phyloP scores from a whole-genome alignment of 1,140 invertebrate genomes.

The Drosophila bifasciata region DNA sequence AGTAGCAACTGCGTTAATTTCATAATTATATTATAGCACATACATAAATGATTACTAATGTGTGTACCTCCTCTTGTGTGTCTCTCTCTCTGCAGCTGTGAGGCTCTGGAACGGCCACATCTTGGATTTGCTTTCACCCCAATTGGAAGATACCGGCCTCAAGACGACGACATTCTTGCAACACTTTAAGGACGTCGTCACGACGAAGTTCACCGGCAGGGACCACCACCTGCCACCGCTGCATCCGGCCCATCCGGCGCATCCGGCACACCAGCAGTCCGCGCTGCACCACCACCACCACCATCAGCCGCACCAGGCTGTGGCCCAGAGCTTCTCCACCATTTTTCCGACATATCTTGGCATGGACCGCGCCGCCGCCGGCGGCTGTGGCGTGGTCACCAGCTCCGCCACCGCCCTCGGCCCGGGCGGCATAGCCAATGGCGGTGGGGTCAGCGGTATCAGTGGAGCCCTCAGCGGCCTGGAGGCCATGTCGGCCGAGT shows the following conservation, averaged over 20 bases:
- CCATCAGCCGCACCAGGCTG: slow-evolving; percentile 82
- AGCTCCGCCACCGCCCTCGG: slow-evolving; percentile 85
- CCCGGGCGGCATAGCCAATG: slow-evolving; percentile 69
- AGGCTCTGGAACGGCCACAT: slow-evolving; percentile 73
- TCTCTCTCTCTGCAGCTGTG: slow-evolving; percentile 42
- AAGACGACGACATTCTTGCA: slow-evolving; percentile 84
- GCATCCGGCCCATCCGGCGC: slow-evolving; percentile 62
- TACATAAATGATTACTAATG: not conserved
- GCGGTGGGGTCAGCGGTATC: slow-evolving; percentile 83
- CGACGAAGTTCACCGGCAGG: slow-evolving; percentile 83
- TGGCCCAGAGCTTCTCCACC: slow-evolving; percentile 83
- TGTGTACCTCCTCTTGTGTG: too few relatives aligned
- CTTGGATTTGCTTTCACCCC: slow-evolving; percentile 78
- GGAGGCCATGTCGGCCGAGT: slow-evolving; percentile 84
- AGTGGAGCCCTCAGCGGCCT: slow-evolving; percentile 87
- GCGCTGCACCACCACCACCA: slow-evolving; percentile 77
- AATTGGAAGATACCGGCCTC: slow-evolving; percentile 83
- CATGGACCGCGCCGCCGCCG: slow-evolving; percentile 80
- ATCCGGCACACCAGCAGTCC: slow-evolving; percentile 76
- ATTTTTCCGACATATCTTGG: slow-evolving; percentile 83
- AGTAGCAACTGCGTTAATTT: slow-evolving; percentile 50
- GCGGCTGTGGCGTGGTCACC: slow-evolving; percentile 83
- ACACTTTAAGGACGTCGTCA: slow-evolving; percentile 84
- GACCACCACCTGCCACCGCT: slow-evolving; percentile 81
- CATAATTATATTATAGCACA: too few relatives aligned